A percentile compares a stretch with the other conserved stretches of the same genome.
These are phyloP conservation scores for Siniperca obscura DNA, from an alignment of 2,797 vertebrate species.

Conservation along the genomic window DNA sequence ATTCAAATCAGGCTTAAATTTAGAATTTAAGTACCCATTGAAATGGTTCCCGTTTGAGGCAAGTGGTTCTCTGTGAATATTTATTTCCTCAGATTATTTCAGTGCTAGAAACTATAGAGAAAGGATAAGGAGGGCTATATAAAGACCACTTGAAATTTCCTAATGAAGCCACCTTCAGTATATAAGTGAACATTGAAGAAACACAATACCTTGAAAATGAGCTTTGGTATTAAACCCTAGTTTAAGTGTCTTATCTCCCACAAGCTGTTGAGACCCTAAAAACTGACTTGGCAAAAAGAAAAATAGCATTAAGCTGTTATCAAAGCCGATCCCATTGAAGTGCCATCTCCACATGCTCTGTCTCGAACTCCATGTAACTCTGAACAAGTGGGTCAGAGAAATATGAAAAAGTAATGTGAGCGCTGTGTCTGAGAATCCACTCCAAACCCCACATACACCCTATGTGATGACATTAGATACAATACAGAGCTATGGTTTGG, in stretches of 20 bases:
- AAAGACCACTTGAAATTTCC: conserved; percentile 42
- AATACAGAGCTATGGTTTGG: conserved; percentile 19
- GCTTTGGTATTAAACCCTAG: conserved; percentile 73
- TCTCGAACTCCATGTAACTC: conserved; percentile 62
- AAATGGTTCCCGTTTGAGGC: conserved; percentile 54
- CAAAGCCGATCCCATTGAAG: conserved; percentile 72
- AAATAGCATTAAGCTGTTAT: conserved; percentile 57
- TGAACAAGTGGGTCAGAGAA: conserved; percentile 83
- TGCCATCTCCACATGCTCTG: conserved; percentile 53
- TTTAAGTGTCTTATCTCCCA: conserved; percentile 80
- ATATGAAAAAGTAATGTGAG: conserved; percentile 79
- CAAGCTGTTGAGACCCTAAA: conserved; percentile 71
- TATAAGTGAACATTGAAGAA: conserved; percentile 53
- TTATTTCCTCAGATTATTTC: conserved; percentile 53
- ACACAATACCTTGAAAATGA: conserved; percentile 80
- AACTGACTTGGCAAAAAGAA: conserved; percentile 79
- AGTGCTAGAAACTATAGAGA: conserved; percentile 38
- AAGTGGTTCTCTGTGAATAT: conserved; percentile 42
- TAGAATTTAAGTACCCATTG: conserved; percentile 69
- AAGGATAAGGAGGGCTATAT: conserved; percentile 40
- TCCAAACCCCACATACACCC: background rate
- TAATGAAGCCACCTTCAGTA: conserved; percentile 59
- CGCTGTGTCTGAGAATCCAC: conserved; percentile 42
- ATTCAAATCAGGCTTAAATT: conserved; percentile 71
- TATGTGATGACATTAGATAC: conserved; percentile 32